Base-by-base conservation (phyloP, 1,140 invertebrate genomes). In the Solenopsis invicta region DNA sequence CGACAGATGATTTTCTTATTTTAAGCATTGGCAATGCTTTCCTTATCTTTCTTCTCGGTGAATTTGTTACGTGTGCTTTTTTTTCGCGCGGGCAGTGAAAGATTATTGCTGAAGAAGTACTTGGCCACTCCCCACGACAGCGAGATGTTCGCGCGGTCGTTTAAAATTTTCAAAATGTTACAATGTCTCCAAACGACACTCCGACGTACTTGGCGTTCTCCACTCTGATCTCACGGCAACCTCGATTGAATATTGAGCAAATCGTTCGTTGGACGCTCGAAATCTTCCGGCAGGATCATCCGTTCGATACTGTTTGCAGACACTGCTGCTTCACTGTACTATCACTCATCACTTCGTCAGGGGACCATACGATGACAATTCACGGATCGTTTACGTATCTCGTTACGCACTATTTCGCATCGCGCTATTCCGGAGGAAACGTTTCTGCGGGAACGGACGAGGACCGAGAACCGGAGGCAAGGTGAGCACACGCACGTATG, bases 11-110 rank as follows among this genome's bases (percentile, higher is more conserved):
- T 41, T 2, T 29, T 48, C 9, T 45, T 62, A 8, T 45, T 45
- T 67, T 45, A 52, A 21, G 5, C 0, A 29, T 24, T 2, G 16
- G 37, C 0, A 24, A 9, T 1, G 41, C 24, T 50, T 24, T 16
- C 6, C 29, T n/a, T n/a, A 1, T 77, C 41, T 41, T 16, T 8
- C 4, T 41, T 29, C 0, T 78, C 21, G 34, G 12, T 2, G n/a
- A 64, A 50, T 8, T 52, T 41, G 5, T 66, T 34, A 0, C n/a
- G n/a, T 69, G 29, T 13, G 29, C 29, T 16, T 61, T 21, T 48
- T 61, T 52, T 61, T 61, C 29, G 59, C 37, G 16, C 9, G 41
- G 80, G 41, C 80, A 84, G 80, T 84, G 69, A 75, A 50, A 12
- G 5, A 61, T 61, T 84, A 84, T 75, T 75, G 80, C 56, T 84